A percentile compares a stretch with the other conserved stretches of the same genome.
Conservation (phyloP, 2,888 invertebrate species). For the Catocala sponsa region DNA sequence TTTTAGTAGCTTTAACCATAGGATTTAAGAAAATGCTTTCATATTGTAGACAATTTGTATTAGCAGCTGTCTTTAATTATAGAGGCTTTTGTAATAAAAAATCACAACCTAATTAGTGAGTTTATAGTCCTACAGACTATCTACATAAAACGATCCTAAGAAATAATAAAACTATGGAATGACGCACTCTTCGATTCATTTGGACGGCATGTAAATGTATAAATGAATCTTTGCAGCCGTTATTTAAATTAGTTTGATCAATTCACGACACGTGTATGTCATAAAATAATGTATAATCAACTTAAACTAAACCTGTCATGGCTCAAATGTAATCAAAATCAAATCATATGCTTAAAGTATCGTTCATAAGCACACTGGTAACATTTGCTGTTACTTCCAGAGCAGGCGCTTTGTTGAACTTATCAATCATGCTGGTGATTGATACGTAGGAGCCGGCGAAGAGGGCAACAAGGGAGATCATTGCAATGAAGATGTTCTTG, state of each 20-base stretch:
- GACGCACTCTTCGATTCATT: neutral
- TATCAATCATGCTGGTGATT: conserved; percentile 71
- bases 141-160: conserved; percentile 8
- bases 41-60: neutral
- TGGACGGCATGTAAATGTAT: conserved; percentile 4
- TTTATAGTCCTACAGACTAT: conserved; percentile 46
- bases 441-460: conserved; percentile 80
- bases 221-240: neutral
- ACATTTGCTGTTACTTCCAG: conserved; percentile 37
- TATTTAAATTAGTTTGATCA: conserved; percentile 1
- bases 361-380: conserved; percentile 35
- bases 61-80: conserved; percentile 8
- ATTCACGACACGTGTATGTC: neutral
- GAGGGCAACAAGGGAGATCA: conserved; percentile 74
- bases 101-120: conserved; percentile 49
- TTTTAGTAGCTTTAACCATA: too few relatives aligned
- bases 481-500: conserved; percentile 89
- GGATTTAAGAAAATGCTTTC: too few relatives aligned
- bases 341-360: conserved; percentile 36
- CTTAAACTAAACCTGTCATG: conserved; percentile 3
- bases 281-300: neutral
- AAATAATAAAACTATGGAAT: conserved; percentile 5
- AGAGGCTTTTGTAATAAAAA: conserved; percentile 29
- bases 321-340: neutral
- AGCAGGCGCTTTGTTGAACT: conserved; percentile 50